Evolutionary conservation across 1,140 invertebrate genomes (phyloP).

Genomic region (Lordiphosa clarofinis): DNA sequence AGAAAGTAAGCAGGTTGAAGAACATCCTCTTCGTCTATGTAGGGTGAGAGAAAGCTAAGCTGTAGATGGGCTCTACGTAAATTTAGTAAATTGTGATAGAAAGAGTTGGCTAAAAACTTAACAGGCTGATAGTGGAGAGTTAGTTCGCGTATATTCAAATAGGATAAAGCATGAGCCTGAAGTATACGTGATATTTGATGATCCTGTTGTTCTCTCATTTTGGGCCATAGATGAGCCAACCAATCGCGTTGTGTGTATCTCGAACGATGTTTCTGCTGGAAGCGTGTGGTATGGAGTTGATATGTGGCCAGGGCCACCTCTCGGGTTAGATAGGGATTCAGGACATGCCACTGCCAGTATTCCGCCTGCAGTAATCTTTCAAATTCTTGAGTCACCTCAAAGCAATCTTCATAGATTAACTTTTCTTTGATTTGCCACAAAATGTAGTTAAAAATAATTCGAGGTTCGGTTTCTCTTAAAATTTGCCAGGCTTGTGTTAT

Average conservation of each 20-base stretch:
- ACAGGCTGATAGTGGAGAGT: slow-evolving; percentile 19
- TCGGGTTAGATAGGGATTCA: slow-evolving; percentile 29
- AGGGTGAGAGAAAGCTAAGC: slow-evolving; percentile 37
- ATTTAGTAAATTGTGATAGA: slow-evolving; percentile 53
- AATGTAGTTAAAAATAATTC: slow-evolving; percentile 63
- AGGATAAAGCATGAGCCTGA: slow-evolving; percentile 43
- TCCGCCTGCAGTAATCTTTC: slow-evolving; percentile 56
- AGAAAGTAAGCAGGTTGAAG: slow-evolving; percentile 66
- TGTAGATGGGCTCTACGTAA: slow-evolving; percentile 38
- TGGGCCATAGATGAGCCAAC: slow-evolving; percentile 48
- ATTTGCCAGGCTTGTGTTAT: slow-evolving; percentile 35
- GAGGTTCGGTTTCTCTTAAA: slow-evolving; percentile 53
- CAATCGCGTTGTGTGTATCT: slow-evolving; percentile 41
- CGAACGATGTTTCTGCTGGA: slow-evolving; percentile 47
- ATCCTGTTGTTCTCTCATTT: slow-evolving; percentile 50
- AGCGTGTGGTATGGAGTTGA: slow-evolving; percentile 68
- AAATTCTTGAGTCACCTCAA: slow-evolving; percentile 48
- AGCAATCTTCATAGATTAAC: slow-evolving; percentile 53
- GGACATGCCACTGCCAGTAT: slow-evolving; percentile 70
- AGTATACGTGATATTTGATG: slow-evolving; percentile 59
- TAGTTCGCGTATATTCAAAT: slow-evolving; percentile 49
- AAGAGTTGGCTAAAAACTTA: slow-evolving; percentile 17
- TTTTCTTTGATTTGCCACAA: slow-evolving; percentile 55
- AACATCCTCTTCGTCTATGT: slow-evolving; percentile 57
- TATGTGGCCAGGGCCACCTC: slow-evolving; percentile 65